Percentiles rank a stretch among this genome's conserved stretches.
These are phyloP conservation scores for Acanthococcus lagerstroemiae DNA, from an alignment of 2,888 invertebrate species.

Conservation along the genomic window DNA sequence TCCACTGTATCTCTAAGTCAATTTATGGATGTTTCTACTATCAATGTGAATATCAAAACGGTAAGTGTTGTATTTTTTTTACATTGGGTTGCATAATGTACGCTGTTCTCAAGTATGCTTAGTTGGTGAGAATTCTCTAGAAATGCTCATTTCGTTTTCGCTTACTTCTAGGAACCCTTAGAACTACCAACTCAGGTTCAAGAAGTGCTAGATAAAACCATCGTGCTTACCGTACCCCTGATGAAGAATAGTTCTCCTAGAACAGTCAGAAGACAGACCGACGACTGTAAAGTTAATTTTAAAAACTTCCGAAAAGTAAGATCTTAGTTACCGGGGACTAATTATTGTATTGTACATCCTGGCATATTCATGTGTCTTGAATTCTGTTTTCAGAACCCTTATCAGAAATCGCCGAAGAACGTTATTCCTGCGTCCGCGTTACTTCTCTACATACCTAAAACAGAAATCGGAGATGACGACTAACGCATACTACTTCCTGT, in stretches of 20 bases:
- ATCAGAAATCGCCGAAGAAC: not conserved
- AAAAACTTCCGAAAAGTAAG: conserved; percentile 14
- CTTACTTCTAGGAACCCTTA: not conserved
- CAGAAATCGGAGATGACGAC: not conserved
- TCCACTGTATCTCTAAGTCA: not conserved
- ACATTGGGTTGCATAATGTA: no score
- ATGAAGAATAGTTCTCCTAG: not conserved
- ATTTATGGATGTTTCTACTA: not conserved
- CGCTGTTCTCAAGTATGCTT: no score
- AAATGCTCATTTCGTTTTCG: not conserved
- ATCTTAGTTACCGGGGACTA: no score
- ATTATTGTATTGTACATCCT: no score
- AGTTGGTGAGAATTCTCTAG: no score
- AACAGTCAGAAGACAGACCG: not conserved
- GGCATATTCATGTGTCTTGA: not conserved
- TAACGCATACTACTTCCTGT: not conserved
- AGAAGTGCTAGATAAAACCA: conserved; percentile 3
- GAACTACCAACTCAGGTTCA: not conserved
- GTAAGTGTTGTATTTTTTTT: not conserved
- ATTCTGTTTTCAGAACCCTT: not conserved
- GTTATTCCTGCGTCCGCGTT: not conserved
- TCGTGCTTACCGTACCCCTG: conserved; percentile 3
- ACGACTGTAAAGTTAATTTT: conserved; percentile 11
- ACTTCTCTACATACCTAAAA: not conserved
- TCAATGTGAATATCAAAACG: not conserved